Conservation (phyloP, 2,113 vertebrate genomes). For the Rousettus leschenaultii region DNA sequence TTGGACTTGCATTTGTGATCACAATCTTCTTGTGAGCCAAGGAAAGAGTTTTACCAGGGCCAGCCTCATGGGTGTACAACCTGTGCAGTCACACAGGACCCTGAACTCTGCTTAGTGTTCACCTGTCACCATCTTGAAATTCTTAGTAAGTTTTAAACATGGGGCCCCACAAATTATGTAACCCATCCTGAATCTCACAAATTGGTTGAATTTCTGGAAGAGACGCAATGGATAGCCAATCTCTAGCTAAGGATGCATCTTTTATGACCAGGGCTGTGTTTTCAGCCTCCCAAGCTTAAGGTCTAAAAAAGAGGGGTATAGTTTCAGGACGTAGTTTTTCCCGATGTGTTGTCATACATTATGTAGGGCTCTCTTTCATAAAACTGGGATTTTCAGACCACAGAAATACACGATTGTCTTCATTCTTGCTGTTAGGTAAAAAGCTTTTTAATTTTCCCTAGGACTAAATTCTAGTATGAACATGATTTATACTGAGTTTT, state of each 20-base stretch:
- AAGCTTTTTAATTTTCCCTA: not conserved
- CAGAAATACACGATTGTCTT: not conserved
- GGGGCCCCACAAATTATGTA: not conserved
- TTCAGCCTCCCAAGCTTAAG: not conserved
- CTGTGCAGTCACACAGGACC: not conserved
- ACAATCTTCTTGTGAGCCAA: not conserved
- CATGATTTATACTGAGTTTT: not conserved
- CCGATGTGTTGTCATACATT: not conserved
- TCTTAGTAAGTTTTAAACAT: not conserved
- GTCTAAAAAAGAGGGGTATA: not conserved
- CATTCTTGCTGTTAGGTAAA: not conserved
- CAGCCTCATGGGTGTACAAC: not conserved
- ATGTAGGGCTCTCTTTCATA: not conserved
- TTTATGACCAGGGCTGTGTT: not conserved
- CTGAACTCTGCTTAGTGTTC: not conserved
- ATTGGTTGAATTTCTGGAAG: not conserved
- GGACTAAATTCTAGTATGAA: not conserved
- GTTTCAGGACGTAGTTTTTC: not conserved
- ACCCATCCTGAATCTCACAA: not conserved
- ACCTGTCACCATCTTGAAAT: not conserved
- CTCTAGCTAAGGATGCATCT: not conserved
- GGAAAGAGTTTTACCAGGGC: not conserved
- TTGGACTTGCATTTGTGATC: not conserved
- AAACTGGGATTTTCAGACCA: not conserved
- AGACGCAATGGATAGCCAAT: not conserved